Conservation (phyloP, 2,888 invertebrate species). For the Conops quadrifasciatus region DNA sequence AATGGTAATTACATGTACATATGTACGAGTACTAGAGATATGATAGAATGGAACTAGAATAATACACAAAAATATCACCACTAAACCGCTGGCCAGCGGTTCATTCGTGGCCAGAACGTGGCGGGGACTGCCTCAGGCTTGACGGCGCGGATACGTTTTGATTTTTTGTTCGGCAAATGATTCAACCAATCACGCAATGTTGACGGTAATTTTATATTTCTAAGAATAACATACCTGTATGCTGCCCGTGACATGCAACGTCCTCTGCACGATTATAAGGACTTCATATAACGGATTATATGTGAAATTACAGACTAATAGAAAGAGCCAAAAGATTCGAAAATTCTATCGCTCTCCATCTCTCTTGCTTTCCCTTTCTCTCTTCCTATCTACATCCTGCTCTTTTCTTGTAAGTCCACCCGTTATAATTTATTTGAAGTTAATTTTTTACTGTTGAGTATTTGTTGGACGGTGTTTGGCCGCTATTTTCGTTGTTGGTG, state of each 20-base stretch:
- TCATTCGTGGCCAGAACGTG: no score
- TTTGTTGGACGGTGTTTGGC: neutral
- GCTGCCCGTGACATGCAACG: slow-evolving; percentile 54
- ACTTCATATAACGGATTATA: slow-evolving; percentile 62
- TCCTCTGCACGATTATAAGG: slow-evolving; percentile 59
- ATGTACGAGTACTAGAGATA: no score
- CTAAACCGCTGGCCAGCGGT: no score
- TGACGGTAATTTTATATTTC: slow-evolving; percentile 62
- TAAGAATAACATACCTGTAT: slow-evolving; percentile 9
- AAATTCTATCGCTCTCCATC: no score
- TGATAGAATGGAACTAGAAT: no score
- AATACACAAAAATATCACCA: no score
- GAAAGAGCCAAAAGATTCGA: neutral
- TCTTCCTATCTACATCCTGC: no score
- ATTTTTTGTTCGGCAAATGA: slow-evolving; percentile 49
- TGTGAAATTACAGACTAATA: slow-evolving; percentile 52
- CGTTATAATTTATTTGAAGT: no score
- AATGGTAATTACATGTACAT: slow-evolving; percentile 23
- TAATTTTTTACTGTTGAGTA: slow-evolving; percentile 19
- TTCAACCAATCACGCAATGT: slow-evolving; percentile 67
- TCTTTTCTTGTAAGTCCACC: no score
- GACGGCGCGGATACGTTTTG: neutral
- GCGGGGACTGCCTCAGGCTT: neutral
- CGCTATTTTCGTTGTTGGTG: slow-evolving; percentile 15
- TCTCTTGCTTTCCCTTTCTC: no score